phyloP scores from a whole-genome alignment of 1,140 invertebrate genomes.

The Drosophila rufa region DNA sequence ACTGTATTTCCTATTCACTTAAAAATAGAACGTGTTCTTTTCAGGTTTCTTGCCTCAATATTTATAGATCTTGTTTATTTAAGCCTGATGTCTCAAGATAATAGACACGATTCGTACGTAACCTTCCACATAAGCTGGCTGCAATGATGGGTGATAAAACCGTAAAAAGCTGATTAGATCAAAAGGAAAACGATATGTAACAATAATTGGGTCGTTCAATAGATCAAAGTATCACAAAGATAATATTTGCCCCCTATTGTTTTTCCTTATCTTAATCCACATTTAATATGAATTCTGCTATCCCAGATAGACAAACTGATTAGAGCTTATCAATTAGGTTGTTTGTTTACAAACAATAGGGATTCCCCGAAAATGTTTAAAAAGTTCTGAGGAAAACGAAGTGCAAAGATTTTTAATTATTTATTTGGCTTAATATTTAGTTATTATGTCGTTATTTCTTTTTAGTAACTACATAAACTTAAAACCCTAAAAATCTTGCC shows the following conservation, averaged over 20 bases:
- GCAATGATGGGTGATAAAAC: constrained; percentile 35
- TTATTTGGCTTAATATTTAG: not conserved
- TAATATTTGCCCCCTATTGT: constrained; percentile 1
- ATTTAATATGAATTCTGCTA: not conserved
- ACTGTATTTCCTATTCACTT: not conserved
- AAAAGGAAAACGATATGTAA: not conserved
- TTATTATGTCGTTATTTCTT: not conserved
- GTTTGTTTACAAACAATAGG: not conserved
- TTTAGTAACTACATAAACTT: no score
- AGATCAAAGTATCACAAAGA: constrained; percentile 18
- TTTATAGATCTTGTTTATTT: constrained; percentile 36
- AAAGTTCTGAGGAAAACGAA: not conserved
- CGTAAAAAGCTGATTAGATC: constrained; percentile 18
- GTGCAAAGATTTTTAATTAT: no score
- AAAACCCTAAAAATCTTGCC: not conserved
- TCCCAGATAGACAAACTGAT: not conserved
- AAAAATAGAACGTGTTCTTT: constrained; percentile 24
- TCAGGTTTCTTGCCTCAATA: constrained; percentile 15
- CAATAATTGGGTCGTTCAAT: constrained; percentile 15
- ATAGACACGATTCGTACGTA: constrained; percentile 5
- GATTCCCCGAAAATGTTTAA: not conserved
- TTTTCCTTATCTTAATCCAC: constrained; percentile 1
- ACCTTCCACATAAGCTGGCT: constrained; percentile 5
- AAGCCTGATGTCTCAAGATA: constrained; percentile 13
- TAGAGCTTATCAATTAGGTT: not conserved